phyloP scores from a whole-genome alignment of 2,888 invertebrate species.

The Limnephilus auricula region DNA sequence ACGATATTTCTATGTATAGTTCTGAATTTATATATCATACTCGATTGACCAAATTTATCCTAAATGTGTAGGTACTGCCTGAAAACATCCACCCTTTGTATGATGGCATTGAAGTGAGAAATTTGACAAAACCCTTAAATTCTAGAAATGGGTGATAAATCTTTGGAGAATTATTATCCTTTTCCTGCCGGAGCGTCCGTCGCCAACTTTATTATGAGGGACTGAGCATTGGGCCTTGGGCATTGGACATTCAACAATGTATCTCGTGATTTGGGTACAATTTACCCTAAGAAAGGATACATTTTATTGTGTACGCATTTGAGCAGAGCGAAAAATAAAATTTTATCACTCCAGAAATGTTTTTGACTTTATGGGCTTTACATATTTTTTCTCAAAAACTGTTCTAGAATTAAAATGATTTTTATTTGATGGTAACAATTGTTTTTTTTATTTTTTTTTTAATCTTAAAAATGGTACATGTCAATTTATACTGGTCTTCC shows the following conservation, averaged over 20 bases:
- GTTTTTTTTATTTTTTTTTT: no score
- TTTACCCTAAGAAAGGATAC: slow-evolving; percentile 44
- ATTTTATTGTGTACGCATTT: background rate
- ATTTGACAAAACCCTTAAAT: slow-evolving; percentile 49
- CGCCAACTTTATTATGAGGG: slow-evolving; percentile 53
- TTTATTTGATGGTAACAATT: background rate
- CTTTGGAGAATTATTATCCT: slow-evolving; percentile 57
- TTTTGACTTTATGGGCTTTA: background rate
- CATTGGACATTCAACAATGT: slow-evolving; percentile 56
- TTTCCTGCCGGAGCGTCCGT: slow-evolving; percentile 53
- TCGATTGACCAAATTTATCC: background rate
- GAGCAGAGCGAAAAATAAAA: background rate
- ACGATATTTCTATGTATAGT: background rate
- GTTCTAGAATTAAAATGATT: background rate
- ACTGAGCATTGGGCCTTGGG: background rate
- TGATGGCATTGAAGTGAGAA: slow-evolving; percentile 21
- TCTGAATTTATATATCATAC: background rate
- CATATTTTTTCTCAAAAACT: background rate
- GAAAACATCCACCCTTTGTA: slow-evolving; percentile 20
- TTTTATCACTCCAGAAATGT: background rate
- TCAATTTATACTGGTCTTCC: no score
- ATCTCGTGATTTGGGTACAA: slow-evolving; percentile 50
- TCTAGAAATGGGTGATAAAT: slow-evolving; percentile 54
- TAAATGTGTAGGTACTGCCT: slow-evolving; percentile 11
- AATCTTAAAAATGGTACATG: no score